phyloP scores from a whole-genome alignment of 2,888 invertebrate species.

The Pristionchus fissidentatus region DNA sequence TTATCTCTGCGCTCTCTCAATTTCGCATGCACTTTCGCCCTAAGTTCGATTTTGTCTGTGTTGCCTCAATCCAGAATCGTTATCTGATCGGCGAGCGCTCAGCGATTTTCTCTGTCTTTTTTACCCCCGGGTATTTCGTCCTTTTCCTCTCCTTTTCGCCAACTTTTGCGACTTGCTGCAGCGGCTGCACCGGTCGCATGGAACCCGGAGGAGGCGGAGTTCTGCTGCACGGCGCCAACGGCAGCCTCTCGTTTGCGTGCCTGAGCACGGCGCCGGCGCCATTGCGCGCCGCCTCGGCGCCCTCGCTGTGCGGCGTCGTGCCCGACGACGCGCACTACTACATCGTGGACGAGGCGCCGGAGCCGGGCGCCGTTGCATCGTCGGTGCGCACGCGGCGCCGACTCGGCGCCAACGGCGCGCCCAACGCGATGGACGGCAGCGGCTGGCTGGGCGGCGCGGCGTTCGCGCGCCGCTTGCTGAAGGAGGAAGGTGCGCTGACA shows the following conservation, averaged over 20 bases:
- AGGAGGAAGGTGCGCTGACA: constrained; percentile 5
- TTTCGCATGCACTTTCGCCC: no score
- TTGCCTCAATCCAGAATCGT: background rate
- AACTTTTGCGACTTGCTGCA: background rate
- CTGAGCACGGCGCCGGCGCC: background rate
- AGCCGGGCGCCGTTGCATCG: background rate
- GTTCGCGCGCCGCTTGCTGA: background rate
- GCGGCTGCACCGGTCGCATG: background rate
- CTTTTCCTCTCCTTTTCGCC: background rate
- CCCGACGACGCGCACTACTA: constrained; percentile 12
- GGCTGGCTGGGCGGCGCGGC: constrained; percentile 6
- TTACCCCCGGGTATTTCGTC: background rate
- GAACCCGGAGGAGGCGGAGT: background rate
- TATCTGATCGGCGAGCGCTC: constrained; percentile 7
- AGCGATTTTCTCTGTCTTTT: background rate
- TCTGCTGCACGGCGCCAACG: constrained; percentile 23
- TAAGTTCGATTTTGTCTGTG: background rate
- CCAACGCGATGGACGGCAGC: background rate
- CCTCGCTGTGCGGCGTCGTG: background rate
- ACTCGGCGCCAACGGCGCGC: background rate
- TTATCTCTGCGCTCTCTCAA: background rate
- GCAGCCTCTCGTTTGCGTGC: background rate
- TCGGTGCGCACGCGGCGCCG: background rate
- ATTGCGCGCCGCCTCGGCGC: background rate
- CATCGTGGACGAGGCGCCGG: background rate